phyloP scores from a whole-genome alignment of 2,888 invertebrate genomes.

The Drosophila niveifrons region DNA sequence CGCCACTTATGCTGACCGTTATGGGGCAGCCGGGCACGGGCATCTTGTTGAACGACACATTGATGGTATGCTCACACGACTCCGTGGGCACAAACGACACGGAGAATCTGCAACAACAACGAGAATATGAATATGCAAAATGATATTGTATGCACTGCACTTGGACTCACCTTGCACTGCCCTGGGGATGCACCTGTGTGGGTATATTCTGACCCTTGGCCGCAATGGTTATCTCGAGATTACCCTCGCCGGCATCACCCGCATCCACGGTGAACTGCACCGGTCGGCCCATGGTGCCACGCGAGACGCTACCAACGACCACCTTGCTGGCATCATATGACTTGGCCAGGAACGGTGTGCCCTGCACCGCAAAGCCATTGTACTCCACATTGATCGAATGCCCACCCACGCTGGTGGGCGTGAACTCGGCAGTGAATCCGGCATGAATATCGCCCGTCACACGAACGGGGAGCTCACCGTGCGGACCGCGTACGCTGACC shows the following conservation, averaged over 20 bases:
- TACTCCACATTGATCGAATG: slow-evolving; percentile 96
- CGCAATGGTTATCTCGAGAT: slow-evolving; percentile 98
- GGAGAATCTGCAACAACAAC: slow-evolving; percentile 89
- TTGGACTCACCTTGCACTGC: slow-evolving; percentile 87
- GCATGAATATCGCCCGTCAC: slow-evolving; percentile 95
- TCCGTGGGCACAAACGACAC: slow-evolving; percentile 98
- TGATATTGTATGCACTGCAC: not conserved
- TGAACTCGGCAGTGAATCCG: slow-evolving; percentile 96
- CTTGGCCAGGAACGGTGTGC: slow-evolving; percentile 95
- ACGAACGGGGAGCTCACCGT: slow-evolving; percentile 94
- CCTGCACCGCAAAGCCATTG: slow-evolving; percentile 94
- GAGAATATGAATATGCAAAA: not conserved
- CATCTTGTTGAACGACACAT: slow-evolving; percentile 98
- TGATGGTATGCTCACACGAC: slow-evolving; percentile 96
- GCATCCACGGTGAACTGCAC: slow-evolving; percentile 98
- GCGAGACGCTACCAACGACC: slow-evolving; percentile 91
- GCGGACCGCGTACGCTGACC: slow-evolving; percentile 95
- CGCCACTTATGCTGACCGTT: slow-evolving; percentile 91
- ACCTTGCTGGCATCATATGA: slow-evolving; percentile 97
- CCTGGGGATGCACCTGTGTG: slow-evolving; percentile 97
- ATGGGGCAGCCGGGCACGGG: slow-evolving; percentile 96
- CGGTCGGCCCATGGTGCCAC: slow-evolving; percentile 94
- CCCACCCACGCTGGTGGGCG: slow-evolving; percentile 96
- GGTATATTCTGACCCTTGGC: slow-evolving; percentile 97
- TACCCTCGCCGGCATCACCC: slow-evolving; percentile 98